Base-by-base conservation (phyloP, 1,140 invertebrate genomes). In the Hormaphis cornu region DNA sequence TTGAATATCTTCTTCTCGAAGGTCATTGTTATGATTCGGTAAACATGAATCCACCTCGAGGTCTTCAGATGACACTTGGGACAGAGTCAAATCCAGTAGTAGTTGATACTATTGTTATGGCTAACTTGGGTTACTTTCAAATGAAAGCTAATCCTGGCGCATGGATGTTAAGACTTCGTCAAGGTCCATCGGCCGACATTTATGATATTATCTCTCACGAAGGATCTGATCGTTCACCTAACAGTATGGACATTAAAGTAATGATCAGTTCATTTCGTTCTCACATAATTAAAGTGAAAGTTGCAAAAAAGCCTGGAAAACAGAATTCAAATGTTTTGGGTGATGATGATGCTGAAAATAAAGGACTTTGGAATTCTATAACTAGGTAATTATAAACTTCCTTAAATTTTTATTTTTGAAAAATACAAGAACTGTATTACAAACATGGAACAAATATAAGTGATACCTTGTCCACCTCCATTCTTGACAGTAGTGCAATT, bases 21-120 rank as follows among this genome's bases (percentile, higher is more conserved):
- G 93, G 95, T 2, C 96, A 99, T 78, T 98, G 96, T 77, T 97
- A 97, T 80, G 97, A 99, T 80, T 84, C 89, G 9, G 84, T 85
- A 1, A 85, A 87, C 18, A 94, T 95, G 28, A 93, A 93, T 75
- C 95, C 96, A 12, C 97, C 97, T 0, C 81, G 96, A 72, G 97
- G 97, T 14, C 81, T 99, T 14, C 97, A 99, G 81, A 89, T 99
- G 70, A 90, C 90, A 24, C 80, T 99, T n/a, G 95, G 95, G 30
- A 93, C 91, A 0, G 84, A 89, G 59, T 83, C 79, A 8, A 81
- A 87, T 42, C 87, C 90, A 0, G 83, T 86, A 3, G 82, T 87
- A 53, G 88, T 93, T 69, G 97, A 99, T 78, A 99, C 97, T 12
- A 99, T 99, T 75, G 97, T 99, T 3, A 99, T 99, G 97, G 96